Conservation (phyloP, 2,113 vertebrate species). For the Petaurus breviceps region DNA sequence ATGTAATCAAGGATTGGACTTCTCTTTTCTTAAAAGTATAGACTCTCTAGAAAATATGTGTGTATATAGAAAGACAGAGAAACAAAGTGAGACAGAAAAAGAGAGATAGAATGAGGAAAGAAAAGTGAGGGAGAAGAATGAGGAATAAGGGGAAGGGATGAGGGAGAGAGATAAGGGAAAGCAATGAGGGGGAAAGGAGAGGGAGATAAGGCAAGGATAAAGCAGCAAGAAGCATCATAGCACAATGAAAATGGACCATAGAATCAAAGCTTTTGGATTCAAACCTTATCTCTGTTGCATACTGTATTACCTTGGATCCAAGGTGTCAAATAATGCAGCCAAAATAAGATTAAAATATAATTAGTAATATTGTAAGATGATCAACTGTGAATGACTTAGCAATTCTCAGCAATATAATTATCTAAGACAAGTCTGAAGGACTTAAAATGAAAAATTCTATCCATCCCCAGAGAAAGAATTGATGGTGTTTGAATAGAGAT, state of each 20-base stretch:
- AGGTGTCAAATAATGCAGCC: neutral
- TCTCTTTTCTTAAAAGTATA: slow-evolving; percentile 34
- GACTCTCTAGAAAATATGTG: slow-evolving; percentile 1
- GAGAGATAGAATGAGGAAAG: neutral
- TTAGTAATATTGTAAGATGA: too few relatives aligned
- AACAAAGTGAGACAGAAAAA: neutral
- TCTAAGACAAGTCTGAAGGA: too few relatives aligned
- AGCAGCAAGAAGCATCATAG: neutral
- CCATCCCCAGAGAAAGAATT: too few relatives aligned
- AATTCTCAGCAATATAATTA: too few relatives aligned
- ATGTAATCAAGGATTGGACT: slow-evolving; percentile 19
- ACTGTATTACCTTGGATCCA: neutral
- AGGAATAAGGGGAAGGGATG: neutral
- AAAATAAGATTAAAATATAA: neutral
- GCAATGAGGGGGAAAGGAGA: neutral
- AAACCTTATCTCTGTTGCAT: neutral
- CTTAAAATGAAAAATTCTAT: too few relatives aligned
- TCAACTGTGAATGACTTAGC: too few relatives aligned
- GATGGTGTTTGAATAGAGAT: too few relatives aligned
- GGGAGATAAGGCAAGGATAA: neutral
- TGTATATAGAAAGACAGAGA: neutral
- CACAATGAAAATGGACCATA: neutral
- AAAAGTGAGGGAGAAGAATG: neutral
- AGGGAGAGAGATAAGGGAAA: neutral
- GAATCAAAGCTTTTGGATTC: neutral